Evolutionary conservation across 2,888 invertebrate genomes (phyloP), one percentile per base, ranked within the genome.

Genomic region (Epiblema foenella): DNA sequence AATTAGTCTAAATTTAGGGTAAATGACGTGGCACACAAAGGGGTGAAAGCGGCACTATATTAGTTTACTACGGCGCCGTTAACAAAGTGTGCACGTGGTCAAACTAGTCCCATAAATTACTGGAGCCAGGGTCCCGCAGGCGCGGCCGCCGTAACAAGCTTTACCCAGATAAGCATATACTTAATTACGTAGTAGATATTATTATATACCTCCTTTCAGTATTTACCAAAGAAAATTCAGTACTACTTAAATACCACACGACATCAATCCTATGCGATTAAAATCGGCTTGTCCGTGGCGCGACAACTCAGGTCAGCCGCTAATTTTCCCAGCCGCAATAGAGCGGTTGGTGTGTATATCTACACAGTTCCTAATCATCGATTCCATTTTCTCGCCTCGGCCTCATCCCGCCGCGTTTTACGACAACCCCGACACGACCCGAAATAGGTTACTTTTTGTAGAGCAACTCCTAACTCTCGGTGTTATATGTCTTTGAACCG

Each of bases 41-140:
- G 65, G 57, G 29, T 59, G 68, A 52, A 60, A 59, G 49, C 49
- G 51, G 2, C 37, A 17, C 58, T 39, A 39, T 58, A 67, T 67
- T 68, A 68, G 68, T 62, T 56, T 52, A 60, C 68, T 54, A 17
- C 33, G 46, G 12, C 18, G 29, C n/a, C 54, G 49, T 68, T 63
- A 74, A 71, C 69, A 73, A 73, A 67, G 71, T 75, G 73, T 58
- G 64, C 66, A 72, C 73, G 72, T 74, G 73, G 69, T 64, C 49
- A 74, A 73, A 76, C 75, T 74, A 58, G 11, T 37, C 49, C 42
- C 56, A 75, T 74, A 74, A 74, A 75, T 76, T 63, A 59, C 58
- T 37, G 60, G 9, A 10, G 52, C n/a, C 20, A 39, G 62, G 73
- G 70, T 73, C 71, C 63, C 73, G 68, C 64, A 56, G 46, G 58